These are phyloP conservation scores for Drosophila fungiperda DNA, from an alignment of 2,888 invertebrate species.

Conservation along the genomic window DNA sequence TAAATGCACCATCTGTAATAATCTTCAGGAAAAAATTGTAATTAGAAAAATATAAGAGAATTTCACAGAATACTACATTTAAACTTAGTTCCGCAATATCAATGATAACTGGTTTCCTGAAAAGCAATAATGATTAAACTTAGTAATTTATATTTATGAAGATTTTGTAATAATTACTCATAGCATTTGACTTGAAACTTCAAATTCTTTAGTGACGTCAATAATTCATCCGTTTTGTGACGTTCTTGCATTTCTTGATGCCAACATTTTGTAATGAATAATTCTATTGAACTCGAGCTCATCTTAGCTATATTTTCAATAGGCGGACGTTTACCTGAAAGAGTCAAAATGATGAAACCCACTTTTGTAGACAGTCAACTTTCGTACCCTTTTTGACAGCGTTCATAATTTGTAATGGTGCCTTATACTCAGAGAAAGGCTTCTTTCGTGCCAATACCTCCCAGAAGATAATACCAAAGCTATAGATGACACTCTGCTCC, in stretches of 20 bases:
- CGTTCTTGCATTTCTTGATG: background rate
- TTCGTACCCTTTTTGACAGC: background rate
- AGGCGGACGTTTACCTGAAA: background rate
- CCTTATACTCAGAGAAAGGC: background rate
- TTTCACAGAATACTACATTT: too few species aligned
- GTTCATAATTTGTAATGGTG: background rate
- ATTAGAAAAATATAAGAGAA: too few species aligned
- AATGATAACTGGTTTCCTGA: too few species aligned
- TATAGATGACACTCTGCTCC: background rate
- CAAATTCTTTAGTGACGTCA: background rate
- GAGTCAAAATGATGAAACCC: background rate
- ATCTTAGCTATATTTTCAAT: background rate
- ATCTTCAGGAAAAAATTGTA: background rate
- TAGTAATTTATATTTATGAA: background rate
- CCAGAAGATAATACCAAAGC: constrained; percentile 21
- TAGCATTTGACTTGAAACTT: too few species aligned
- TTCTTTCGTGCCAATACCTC: constrained; percentile 9
- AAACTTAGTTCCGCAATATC: too few species aligned
- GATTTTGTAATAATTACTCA: background rate
- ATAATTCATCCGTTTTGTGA: background rate
- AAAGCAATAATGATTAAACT: too few species aligned
- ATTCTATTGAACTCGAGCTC: background rate
- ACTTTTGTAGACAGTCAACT: too few species aligned
- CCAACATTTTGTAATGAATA: background rate
- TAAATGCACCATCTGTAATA: background rate